These are phyloP conservation scores for Sebastes fasciatus DNA, from an alignment of 2,113 vertebrate species.

Conservation along the genomic window DNA sequence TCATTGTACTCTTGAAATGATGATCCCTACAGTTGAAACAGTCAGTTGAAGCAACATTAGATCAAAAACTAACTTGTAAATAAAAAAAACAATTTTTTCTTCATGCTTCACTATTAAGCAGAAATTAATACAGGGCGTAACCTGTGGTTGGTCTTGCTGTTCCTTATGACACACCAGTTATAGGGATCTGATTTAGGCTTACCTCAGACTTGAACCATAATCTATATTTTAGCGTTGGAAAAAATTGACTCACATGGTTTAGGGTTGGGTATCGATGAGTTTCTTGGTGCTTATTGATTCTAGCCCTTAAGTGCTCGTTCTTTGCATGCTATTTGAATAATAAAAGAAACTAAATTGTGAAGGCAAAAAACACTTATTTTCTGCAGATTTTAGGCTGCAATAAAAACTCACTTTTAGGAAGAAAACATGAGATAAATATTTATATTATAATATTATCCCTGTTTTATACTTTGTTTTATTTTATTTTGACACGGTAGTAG, in stretches of 20 bases:
- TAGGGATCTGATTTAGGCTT: constrained; percentile 28
- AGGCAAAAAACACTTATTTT: background rate
- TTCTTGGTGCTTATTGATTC: constrained; percentile 1
- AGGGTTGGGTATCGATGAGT: constrained; percentile 57
- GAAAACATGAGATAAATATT: background rate
- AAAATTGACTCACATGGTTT: constrained; percentile 7
- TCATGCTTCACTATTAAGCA: constrained; percentile 47
- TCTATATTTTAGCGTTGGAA: background rate
- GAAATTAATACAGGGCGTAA: constrained; percentile 83
- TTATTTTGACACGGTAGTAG: background rate
- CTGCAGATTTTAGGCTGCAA: background rate
- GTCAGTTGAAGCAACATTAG: constrained; percentile 79
- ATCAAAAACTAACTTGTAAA: constrained; percentile 84
- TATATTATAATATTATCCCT: background rate
- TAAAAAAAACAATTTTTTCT: constrained; percentile 35
- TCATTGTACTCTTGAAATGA: constrained; percentile 34
- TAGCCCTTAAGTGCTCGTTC: background rate
- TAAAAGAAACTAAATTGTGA: background rate
- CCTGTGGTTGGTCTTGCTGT: constrained; percentile 95
- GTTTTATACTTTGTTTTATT: background rate
- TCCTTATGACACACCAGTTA: constrained; percentile 92
- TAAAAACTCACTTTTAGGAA: background rate
- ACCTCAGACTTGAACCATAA: constrained; percentile 22
- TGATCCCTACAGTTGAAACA: constrained; percentile 98
- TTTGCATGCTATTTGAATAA: background rate